A percentile compares a stretch with the other conserved stretches of the same genome.
These are phyloP conservation scores for Stenodera caucasica DNA, from an alignment of 2,888 invertebrate genomes.

Conservation along the genomic window DNA sequence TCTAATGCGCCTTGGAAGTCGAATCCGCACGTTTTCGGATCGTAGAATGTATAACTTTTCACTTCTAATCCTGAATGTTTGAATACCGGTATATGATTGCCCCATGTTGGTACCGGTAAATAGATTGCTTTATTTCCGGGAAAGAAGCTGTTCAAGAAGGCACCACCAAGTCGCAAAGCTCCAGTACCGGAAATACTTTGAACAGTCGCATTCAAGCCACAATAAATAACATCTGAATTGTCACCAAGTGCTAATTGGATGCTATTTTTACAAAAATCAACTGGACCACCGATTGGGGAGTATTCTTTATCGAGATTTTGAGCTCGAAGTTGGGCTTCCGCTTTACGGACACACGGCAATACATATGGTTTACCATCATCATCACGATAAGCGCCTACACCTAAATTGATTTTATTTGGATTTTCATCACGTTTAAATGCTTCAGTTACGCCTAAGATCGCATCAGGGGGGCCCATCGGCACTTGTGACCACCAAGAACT, in stretches of 20 bases:
- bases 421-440: slow-evolving; percentile 90
- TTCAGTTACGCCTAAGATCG: slow-evolving; percentile 96
- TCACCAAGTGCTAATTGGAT: slow-evolving; percentile 88
- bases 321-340: slow-evolving; percentile 73
- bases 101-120: slow-evolving; percentile 95
- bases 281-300: slow-evolving; percentile 84
- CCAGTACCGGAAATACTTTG: slow-evolving; percentile 97
- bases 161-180: slow-evolving; percentile 88
- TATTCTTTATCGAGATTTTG: slow-evolving; percentile 91
- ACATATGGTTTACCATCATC: slow-evolving; percentile 96
- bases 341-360: slow-evolving; percentile 83
- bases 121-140: slow-evolving; percentile 80
- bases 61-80: slow-evolving; percentile 83
- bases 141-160: slow-evolving; percentile 82
- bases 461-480: slow-evolving; percentile 96
- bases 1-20: slow-evolving; percentile 88
- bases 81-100: slow-evolving; percentile 95
- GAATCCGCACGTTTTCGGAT: slow-evolving; percentile 89
- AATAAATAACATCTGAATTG: slow-evolving; percentile 66
- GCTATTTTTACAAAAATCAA: slow-evolving; percentile 82
- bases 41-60: slow-evolving; percentile 92
- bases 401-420: slow-evolving; percentile 95
- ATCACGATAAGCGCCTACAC: slow-evolving; percentile 95
- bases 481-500: slow-evolving; percentile 89
- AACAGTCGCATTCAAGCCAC: slow-evolving; percentile 74